Conservation (phyloP, 2,888 invertebrate genomes). For the Eupithecia dodoneata region DNA sequence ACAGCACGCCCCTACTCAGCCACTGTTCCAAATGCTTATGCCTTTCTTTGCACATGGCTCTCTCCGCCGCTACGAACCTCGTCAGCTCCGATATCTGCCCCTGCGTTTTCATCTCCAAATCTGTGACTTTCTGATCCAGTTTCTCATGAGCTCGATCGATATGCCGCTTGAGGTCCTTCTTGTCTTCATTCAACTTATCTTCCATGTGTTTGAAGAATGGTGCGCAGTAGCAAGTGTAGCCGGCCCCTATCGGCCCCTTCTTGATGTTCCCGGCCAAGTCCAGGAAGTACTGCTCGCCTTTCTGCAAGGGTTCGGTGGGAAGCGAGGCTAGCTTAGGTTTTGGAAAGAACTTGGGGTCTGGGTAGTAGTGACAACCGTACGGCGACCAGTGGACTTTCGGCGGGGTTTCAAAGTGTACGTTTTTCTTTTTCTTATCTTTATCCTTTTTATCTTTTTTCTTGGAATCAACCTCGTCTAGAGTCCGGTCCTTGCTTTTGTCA, state of each 20-base stretch:
- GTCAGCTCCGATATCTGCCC: constrained; percentile 89
- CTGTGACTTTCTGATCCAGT: constrained; percentile 91
- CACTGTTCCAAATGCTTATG: constrained; percentile 88
- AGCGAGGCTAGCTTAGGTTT: constrained; percentile 93
- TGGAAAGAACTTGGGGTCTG: constrained; percentile 93
- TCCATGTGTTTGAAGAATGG: constrained; percentile 96
- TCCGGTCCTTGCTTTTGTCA: constrained; percentile 82
- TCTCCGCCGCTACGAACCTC: constrained; percentile 86
- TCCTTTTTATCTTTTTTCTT: constrained; percentile 75
- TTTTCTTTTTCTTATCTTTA: constrained; percentile 78
- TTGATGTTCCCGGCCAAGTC: constrained; percentile 97
- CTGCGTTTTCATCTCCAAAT: constrained; percentile 89
- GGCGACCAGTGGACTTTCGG: constrained; percentile 90
- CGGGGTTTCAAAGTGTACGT: constrained; percentile 82
- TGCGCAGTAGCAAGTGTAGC: constrained; percentile 96
- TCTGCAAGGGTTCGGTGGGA: constrained; percentile 92
- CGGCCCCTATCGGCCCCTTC: constrained; percentile 97
- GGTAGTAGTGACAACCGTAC: constrained; percentile 96
- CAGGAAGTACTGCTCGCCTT: constrained; percentile 96
- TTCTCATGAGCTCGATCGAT: constrained; percentile 92
- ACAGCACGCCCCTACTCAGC: constrained; percentile 86
- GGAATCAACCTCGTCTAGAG: constrained; percentile 81
- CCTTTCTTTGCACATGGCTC: constrained; percentile 85
- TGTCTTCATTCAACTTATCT: constrained; percentile 91
- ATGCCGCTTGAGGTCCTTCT: constrained; percentile 90